These are phyloP conservation scores for Melangyna quadrimaculata DNA, from an alignment of 2,888 invertebrate species.

Conservation along the genomic window DNA sequence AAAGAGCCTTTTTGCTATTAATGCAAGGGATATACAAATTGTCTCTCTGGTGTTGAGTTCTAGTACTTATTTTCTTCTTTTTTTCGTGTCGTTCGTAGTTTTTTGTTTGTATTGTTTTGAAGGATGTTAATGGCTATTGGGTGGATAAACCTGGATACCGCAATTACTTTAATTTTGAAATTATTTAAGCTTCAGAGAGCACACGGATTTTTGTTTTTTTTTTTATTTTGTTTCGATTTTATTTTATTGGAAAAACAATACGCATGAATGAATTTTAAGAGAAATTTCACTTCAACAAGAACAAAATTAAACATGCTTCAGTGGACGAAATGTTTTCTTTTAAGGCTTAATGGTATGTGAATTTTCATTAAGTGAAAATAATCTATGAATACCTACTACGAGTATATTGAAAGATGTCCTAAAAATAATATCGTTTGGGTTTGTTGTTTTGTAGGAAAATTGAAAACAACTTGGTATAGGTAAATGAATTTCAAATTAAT, in stretches of 20 bases:
- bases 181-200: conserved; percentile 60
- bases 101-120: no score
- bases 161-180: conserved; percentile 68
- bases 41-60: conserved; percentile 33
- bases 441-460: no score
- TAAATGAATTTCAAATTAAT: no score
- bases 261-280: conserved; percentile 40
- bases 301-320: conserved; percentile 14
- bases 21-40: conserved; percentile 11
- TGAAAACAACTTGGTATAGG: no score
- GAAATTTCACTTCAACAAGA: conserved; percentile 13
- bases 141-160: conserved; percentile 48
- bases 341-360: neutral
- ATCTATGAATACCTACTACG: no score
- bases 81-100: neutral
- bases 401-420: no score
- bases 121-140: conserved; percentile 13
- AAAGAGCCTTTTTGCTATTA: conserved; percentile 31
- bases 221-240: neutral
- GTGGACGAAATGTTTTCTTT: neutral
- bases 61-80: neutral
- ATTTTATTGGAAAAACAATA: conserved; percentile 19
- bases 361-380: neutral
- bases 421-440: no score
- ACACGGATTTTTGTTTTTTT: conserved; percentile 34